phyloP scores from a whole-genome alignment of 1,140 invertebrate genomes.

The Cecropterus lyciades region DNA sequence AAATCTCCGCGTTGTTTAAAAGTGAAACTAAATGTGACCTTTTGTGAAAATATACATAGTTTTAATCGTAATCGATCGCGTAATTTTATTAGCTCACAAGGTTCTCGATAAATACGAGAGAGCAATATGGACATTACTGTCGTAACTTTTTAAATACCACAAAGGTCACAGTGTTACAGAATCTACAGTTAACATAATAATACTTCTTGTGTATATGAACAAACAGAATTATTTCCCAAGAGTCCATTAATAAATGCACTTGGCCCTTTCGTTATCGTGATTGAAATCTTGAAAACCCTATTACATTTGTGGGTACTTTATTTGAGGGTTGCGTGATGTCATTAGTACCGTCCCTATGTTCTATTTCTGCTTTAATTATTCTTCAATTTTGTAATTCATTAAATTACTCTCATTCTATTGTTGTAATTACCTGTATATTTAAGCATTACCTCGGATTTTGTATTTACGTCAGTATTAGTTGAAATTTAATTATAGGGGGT shows the following conservation, averaged over 20 bases:
- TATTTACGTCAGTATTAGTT: too few relatives aligned
- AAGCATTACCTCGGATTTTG: too few relatives aligned
- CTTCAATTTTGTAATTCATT: too few relatives aligned
- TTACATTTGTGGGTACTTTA: constrained; percentile 1
- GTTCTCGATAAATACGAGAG: not conserved
- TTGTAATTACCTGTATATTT: too few relatives aligned
- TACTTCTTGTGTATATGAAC: not conserved
- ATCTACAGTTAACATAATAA: not conserved
- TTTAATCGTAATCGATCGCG: too few relatives aligned
- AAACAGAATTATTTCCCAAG: constrained; percentile 54
- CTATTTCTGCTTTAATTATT: too few relatives aligned
- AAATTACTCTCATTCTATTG: too few relatives aligned
- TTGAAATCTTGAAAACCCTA: constrained; percentile 58
- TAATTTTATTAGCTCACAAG: too few relatives aligned
- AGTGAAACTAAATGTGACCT: not conserved
- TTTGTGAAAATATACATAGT: not conserved
- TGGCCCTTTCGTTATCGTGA: constrained; percentile 53
- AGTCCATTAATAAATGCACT: constrained; percentile 50
- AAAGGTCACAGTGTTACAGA: not conserved
- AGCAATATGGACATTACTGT: not conserved
- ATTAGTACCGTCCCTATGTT: not conserved
- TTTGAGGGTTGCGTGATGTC: constrained; percentile 2
- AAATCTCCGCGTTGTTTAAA: not conserved
- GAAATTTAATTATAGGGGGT: too few relatives aligned
- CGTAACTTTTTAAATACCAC: too few relatives aligned